phyloP scores from a whole-genome alignment of 2,797 vertebrate species.

The Cynopterus sphinx region DNA sequence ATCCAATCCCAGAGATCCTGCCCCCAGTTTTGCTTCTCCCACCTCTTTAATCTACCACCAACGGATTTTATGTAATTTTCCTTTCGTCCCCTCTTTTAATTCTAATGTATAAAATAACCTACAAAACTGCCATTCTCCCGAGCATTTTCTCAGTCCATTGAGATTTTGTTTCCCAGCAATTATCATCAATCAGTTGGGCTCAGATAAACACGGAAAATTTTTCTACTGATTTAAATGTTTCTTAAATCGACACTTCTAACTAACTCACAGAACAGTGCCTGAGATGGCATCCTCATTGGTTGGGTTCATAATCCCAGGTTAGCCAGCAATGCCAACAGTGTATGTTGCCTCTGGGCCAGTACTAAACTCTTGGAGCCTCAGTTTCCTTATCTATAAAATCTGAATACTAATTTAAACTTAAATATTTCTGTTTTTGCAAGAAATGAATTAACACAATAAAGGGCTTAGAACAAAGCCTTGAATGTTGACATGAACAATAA shows the following conservation, averaged over 20 bases:
- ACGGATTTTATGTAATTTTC: no score
- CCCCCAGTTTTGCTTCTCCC: no score
- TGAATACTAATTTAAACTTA: not conserved
- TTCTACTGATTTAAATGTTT: no score
- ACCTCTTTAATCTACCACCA: no score
- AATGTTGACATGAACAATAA: not conserved
- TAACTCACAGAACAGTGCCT: not conserved
- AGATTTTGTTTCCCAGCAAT: no score
- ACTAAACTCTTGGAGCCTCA: not conserved
- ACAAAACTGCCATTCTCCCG: no score
- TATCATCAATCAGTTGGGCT: no score
- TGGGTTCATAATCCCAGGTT: not conserved
- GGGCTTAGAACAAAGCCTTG: not conserved
- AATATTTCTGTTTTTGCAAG: not conserved
- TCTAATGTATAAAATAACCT: no score
- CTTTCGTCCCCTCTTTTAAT: no score
- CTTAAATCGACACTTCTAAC: not conserved
- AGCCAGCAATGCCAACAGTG: not conserved
- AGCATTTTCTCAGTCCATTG: no score
- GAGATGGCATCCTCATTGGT: not conserved
- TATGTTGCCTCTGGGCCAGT: not conserved
- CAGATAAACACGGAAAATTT: no score
- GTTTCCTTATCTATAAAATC: not conserved
- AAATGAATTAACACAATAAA: not conserved
- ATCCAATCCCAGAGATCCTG: no score